A percentile compares a stretch with the other conserved stretches of the same genome.
Conservation (phyloP, 2,113 vertebrate species). For the Myrmophylax atrothorax region DNA sequence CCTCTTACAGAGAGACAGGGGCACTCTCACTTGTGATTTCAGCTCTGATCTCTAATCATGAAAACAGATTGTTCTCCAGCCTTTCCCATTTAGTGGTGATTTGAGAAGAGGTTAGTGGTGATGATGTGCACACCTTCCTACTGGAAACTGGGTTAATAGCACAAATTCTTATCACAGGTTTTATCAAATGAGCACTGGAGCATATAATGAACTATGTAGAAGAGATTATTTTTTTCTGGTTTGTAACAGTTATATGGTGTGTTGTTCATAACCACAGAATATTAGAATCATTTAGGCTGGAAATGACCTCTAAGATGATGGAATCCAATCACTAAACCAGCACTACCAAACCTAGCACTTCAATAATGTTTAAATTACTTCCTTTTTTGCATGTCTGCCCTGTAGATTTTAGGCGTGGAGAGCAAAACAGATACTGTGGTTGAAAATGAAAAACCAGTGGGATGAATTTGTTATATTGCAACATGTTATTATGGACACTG, state of each 20-base stretch:
- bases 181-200: not conserved
- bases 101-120: not conserved
- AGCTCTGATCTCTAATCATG: not conserved
- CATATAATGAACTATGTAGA: not conserved
- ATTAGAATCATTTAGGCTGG: not conserved
- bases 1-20: not conserved
- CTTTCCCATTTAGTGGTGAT: not conserved
- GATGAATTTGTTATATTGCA: not conserved
- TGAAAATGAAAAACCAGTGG: not conserved
- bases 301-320: not conserved
- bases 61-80: not conserved
- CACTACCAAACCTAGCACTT: not conserved
- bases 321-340: not conserved
- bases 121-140: not conserved
- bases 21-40: not conserved
- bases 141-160: not conserved
- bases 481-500: not conserved
- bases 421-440: not conserved
- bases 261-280: not conserved
- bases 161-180: not conserved
- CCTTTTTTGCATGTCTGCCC: not conserved
- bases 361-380: not conserved
- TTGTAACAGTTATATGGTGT: not conserved
- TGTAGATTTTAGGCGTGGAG: not conserved
- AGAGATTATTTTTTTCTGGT: not conserved